Conservation (phyloP, 2,888 invertebrate genomes). For the Agrenia bidenticulata region DNA sequence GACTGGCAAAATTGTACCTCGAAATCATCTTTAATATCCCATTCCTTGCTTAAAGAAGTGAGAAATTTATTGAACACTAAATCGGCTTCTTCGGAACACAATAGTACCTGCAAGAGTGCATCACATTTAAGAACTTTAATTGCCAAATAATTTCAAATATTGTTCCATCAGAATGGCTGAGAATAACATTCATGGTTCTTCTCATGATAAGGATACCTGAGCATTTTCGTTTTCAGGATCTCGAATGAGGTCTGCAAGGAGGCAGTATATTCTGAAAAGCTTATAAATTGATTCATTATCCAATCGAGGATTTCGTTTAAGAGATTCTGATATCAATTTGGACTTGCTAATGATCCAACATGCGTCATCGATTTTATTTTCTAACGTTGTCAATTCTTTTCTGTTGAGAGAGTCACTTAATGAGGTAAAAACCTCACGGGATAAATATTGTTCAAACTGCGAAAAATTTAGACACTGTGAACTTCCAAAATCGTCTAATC, state of each 20-base stretch:
- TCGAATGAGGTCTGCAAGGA: slow-evolving; percentile 71
- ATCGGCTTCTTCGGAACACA: slow-evolving; percentile 53
- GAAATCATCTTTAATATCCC: slow-evolving; percentile 50
- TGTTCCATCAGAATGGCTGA: too few species aligned
- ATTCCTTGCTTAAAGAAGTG: slow-evolving; percentile 48
- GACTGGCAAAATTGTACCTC: slow-evolving; percentile 35
- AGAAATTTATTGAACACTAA: slow-evolving; percentile 52
- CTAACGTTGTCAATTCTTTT: slow-evolving; percentile 63
- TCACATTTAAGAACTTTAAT: not conserved
- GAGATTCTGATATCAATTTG: slow-evolving; percentile 59
- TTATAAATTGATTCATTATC: slow-evolving; percentile 69
- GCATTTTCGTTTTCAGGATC: slow-evolving; percentile 56
- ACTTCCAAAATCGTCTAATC: slow-evolving; percentile 74
- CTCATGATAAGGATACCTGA: slow-evolving; percentile 38
- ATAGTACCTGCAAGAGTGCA: slow-evolving; percentile 38
- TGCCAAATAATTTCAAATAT: too few species aligned
- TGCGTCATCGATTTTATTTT: slow-evolving; percentile 70
- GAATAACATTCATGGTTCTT: not conserved
- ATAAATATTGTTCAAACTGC: slow-evolving; percentile 73
- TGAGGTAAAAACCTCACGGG: slow-evolving; percentile 70
- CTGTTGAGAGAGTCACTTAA: slow-evolving; percentile 65
- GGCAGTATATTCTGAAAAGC: slow-evolving; percentile 75
- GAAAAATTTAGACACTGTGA: slow-evolving; percentile 70
- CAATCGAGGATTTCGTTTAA: slow-evolving; percentile 64
- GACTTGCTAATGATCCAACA: slow-evolving; percentile 80